Base-by-base conservation (phyloP, 2,888 invertebrate genomes). In the Bimastos eiseni region DNA sequence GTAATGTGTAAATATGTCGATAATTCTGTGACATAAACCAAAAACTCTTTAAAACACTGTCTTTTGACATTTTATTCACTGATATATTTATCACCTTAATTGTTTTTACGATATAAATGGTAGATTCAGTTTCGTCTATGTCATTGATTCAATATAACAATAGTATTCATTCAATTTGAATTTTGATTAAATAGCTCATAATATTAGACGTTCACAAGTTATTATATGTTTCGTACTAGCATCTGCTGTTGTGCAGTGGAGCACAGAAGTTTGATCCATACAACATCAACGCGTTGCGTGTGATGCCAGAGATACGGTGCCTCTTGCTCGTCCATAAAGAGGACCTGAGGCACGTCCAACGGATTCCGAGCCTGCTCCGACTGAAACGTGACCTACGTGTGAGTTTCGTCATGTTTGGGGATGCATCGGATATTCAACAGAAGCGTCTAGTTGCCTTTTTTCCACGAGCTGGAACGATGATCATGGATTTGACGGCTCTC, bases 351-450 rank as follows among this genome's bases (percentile, higher is more conserved):
- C 36, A n/a, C 33, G 83, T 91, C 91, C 89, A 91, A 30, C 86
- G 89, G 34, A 49, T 91, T 84, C 90, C 91, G n/a, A 89, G 84
- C 21, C 91, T 91, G 15, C 37, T 91, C 21, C 41, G 83, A 33
- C 88, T 91, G 15, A 91, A 91, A 41, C 83, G 91, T 2, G 91
- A 91, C 70, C 88, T 89, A 37, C 38, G 91, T 19, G 90, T 91
- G 17, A 70, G 49, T 21, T 91, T 91, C 34, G 86, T 55, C 24
- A 55, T 37, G 44, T 91, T 89, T 44, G 44, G n/a, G 30, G 86
- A 49, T 38, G 33, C 88, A n/a, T 84, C 88, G 19, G 91, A 91
- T 34, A 90, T 91, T 33, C 89, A 86, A n/a, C 83, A 91, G 19
- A 91, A 90, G 90, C 83, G 41, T 36, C 88, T 41, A 37, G n/a